Base-by-base conservation (phyloP, 2,797 vertebrate genomes). In the Saxicola maurus region DNA sequence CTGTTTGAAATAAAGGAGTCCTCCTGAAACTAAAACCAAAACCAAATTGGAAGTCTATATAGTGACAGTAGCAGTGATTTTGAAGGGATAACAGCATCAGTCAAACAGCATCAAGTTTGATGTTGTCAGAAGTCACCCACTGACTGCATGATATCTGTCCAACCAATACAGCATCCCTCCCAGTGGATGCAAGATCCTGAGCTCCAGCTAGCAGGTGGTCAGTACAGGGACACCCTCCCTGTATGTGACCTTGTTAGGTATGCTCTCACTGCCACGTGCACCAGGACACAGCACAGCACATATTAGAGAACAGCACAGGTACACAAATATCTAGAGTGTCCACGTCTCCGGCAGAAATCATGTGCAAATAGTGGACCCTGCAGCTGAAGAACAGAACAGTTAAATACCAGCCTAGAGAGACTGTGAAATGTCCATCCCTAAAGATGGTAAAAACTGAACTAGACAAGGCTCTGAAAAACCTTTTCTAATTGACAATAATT, bases 171-270 rank as follows among this genome's bases (percentile, higher is more conserved):
- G 55, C 35, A 57, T 20, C 13, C 25, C 43, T 86, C 24, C 45
- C 5, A 10, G 17, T 40, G 30, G 37, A 51, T 9, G 19, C 33
- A 43, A 78, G 17, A n/a, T 30, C 19, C 53, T 65, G 38, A 18
- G 16, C 21, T 31, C 61, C 45, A 77, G n/a, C 25, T 13, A 27
- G 49, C 25, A 62, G 33, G n/a, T 8, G 10, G 15, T 20, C 45
- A 51, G 33, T 6, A 27, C 10, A 68, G 35, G 25, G 24, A 67
- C n/a, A n/a, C n/a, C n/a, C n/a, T n/a, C n/a, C n/a, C n/a, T 1
- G 2, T 60, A 35, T 1, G 2, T 1, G 1, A 69, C 18, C 52
- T 64, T 38, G 9, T 11, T 27, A 51, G 24, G 11, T n/a, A 11
- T 4, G 3, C 17, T 42, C 23, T 71, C 33, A 28, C 17, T 13